A percentile compares a stretch with the other conserved stretches of the same genome.
These are phyloP conservation scores for Hypocryptadius cinnamomeus DNA, from an alignment of 2,113 vertebrate species.

Conservation along the genomic window DNA sequence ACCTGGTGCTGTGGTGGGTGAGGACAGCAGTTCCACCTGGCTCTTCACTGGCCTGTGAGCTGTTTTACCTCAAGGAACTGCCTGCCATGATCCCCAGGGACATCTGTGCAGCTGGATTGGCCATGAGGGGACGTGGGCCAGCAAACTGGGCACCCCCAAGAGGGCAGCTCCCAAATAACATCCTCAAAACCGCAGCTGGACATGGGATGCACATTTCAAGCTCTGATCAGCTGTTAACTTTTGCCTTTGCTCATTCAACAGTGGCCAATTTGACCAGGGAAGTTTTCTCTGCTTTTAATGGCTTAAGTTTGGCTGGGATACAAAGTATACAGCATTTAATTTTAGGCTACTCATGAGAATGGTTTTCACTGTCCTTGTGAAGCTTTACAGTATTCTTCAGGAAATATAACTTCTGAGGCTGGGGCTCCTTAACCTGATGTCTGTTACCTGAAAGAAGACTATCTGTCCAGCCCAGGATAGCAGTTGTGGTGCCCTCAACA, in stretches of 20 bases:
- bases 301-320: neutral
- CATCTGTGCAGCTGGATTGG: neutral
- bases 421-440: neutral
- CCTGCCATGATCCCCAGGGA: neutral
- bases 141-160: too few relatives aligned
- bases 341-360: neutral
- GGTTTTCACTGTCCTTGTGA: neutral
- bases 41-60: fast-evolving
- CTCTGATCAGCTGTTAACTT: neutral
- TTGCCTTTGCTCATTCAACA: neutral
- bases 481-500: neutral
- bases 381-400: neutral
- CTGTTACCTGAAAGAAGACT: neutral
- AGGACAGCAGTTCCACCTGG: neutral
- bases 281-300: neutral
- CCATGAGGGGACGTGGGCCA: fast-evolving
- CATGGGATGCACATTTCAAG: neutral
- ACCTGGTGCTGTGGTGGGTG: neutral
- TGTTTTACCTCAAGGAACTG: neutral
- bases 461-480: neutral
- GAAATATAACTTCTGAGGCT: neutral
- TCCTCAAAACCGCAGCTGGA: neutral
- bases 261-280: neutral
- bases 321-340: neutral
- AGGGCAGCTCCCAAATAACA: too few relatives aligned